phyloP scores from a whole-genome alignment of 92 coral and sea anemone genomes.

The Bergia sp. region DNA sequence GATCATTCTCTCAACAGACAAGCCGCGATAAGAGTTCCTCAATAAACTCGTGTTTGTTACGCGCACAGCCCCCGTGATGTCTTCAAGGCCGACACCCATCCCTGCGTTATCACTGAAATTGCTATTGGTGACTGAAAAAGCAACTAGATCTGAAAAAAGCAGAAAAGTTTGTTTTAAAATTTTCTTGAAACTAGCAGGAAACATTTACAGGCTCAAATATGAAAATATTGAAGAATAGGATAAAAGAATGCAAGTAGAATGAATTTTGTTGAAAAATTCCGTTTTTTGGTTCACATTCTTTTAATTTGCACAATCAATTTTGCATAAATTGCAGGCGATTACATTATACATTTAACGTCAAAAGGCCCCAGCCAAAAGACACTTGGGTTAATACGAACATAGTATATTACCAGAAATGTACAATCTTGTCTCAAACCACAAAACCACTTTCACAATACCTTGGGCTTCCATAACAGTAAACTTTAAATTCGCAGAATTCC shows the following conservation, averaged over 20 bases:
- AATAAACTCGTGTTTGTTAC: constrained; percentile 44
- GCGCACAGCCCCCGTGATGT: constrained; percentile 20
- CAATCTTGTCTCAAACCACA: not conserved
- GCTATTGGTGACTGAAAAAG: constrained; percentile 47
- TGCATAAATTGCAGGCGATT: too few relatives aligned
- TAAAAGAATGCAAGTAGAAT: too few relatives aligned
- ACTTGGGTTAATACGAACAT: not conserved
- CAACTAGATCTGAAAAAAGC: constrained; percentile 23
- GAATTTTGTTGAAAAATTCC: too few relatives aligned
- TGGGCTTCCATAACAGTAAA: constrained; percentile 24
- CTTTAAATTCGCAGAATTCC: constrained; percentile 3
- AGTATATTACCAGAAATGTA: not conserved
- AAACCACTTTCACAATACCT: constrained; percentile 40
- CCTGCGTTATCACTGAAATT: constrained; percentile 54
- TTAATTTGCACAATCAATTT: too few relatives aligned
- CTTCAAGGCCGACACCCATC: constrained; percentile 40
- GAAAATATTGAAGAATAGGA: too few relatives aligned
- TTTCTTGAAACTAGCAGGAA: too few relatives aligned
- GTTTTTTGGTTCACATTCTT: too few relatives aligned
- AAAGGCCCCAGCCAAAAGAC: too few relatives aligned
- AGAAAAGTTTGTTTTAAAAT: too few relatives aligned
- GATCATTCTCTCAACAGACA: constrained; percentile 19
- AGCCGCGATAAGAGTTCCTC: constrained; percentile 44
- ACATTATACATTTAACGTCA: too few relatives aligned
- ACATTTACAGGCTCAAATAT: too few relatives aligned